phyloP scores from a whole-genome alignment of 1,140 invertebrate genomes.

The Drosophila quadrilineata region DNA sequence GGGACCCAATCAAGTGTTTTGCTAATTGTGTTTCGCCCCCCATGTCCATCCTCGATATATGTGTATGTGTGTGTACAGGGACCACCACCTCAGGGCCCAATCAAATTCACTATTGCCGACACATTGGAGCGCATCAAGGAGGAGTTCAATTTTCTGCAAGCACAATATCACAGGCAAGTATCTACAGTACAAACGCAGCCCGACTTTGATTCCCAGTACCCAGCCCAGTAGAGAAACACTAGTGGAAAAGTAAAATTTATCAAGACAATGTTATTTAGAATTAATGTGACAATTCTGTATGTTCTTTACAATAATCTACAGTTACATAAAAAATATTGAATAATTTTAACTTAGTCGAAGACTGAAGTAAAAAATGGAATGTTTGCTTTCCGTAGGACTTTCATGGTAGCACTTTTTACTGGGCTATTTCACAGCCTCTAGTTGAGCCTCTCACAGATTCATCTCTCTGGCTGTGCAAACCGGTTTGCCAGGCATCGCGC shows the following conservation, averaged over 20 bases:
- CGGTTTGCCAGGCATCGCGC: conserved; percentile 54
- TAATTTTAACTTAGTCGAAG: not conserved
- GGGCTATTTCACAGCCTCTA: conserved; percentile 17
- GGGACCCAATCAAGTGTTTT: conserved; percentile 32
- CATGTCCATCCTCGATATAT: conserved; percentile 16
- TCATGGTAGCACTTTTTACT: conserved; percentile 28
- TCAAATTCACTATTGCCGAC: conserved; percentile 98
- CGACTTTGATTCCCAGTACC: not conserved
- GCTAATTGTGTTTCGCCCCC: conserved; percentile 60
- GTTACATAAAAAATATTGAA: too few species aligned
- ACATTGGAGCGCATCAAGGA: conserved; percentile 99
- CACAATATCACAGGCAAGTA: conserved; percentile 99
- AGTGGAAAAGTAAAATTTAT: too few species aligned
- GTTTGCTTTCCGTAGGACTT: conserved; percentile 29
- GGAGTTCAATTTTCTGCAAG: conserved; percentile 99
- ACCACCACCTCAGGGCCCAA: conserved; percentile 92
- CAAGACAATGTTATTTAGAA: too few species aligned
- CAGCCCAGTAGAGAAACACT: not conserved
- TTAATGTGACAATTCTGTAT: too few species aligned
- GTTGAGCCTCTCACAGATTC: conserved; percentile 19
- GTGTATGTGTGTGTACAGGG: conserved; percentile 87
- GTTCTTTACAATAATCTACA: too few species aligned
- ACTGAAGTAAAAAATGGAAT: conserved; percentile 20
- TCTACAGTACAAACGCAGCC: too few species aligned
- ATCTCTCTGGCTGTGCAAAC: conserved; percentile 40